Evolutionary conservation across 2,797 vertebrate genomes (phyloP).

Genomic region (Melanogrammus aeglefinus): DNA sequence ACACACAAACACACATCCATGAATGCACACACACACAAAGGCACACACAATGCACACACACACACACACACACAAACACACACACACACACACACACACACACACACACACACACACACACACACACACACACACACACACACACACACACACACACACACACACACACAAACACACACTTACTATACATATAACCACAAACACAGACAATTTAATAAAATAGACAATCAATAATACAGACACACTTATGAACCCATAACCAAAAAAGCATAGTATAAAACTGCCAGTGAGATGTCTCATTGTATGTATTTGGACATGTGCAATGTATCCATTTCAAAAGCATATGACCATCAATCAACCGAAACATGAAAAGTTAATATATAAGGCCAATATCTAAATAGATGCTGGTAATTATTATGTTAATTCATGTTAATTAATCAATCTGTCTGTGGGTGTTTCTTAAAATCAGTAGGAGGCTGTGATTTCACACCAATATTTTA

Average conservation of each 20-base stretch:
- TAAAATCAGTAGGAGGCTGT: neutral
- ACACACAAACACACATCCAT: neutral
- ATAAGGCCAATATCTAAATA: neutral
- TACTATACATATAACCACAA: neutral
- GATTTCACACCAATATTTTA: neutral
- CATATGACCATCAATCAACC: neutral
- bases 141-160: neutral
- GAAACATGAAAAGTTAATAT: neutral
- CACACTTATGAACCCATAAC: neutral
- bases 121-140: neutral
- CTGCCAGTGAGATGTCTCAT: no score
- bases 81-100: neutral
- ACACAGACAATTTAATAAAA: neutral
- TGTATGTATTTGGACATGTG: no score
- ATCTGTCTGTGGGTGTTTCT: neutral
- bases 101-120: neutral
- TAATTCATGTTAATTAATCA: neutral
- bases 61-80: neutral
- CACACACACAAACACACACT: neutral
- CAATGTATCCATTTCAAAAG: neutral
- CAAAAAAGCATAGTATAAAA: no score
- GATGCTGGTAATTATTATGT: neutral
- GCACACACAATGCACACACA: neutral
- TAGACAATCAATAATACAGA: neutral
- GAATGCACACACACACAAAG: conserved; percentile 2